Evolutionary conservation across 1,140 invertebrate genomes (phyloP).

Genomic region (Aphelenchoides avenae): DNA sequence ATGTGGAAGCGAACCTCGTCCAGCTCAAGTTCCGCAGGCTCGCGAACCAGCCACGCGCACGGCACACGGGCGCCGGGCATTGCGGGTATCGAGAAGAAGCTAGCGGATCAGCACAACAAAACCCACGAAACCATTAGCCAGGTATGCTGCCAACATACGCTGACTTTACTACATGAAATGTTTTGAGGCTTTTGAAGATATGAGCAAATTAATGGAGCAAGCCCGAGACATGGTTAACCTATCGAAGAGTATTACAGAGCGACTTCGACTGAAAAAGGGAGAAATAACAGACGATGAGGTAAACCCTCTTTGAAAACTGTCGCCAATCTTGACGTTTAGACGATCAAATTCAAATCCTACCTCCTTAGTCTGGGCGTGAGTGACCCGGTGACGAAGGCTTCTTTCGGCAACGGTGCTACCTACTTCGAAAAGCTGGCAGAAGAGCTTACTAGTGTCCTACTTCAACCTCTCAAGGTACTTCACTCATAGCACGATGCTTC

Average conservation of each 20-base stretch:
- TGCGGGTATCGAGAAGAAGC: conserved; percentile 85
- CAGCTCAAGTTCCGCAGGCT: conserved; percentile 49
- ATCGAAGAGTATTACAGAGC: conserved; percentile 83
- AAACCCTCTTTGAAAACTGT: conserved; percentile 14
- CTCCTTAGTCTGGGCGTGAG: conserved; percentile 85
- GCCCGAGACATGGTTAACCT: conserved; percentile 93
- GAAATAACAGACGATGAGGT: conserved; percentile 91
- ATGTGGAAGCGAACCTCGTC: conserved; percentile 61
- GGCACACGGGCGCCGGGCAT: conserved; percentile 67
- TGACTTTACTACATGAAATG: background rate
- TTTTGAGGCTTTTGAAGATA: conserved; percentile 85
- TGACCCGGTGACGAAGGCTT: conserved; percentile 85
- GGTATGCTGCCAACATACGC: too few relatives aligned
- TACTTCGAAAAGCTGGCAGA: conserved; percentile 81
- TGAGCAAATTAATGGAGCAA: conserved; percentile 86
- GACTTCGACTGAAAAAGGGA: conserved; percentile 88
- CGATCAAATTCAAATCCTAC: conserved; percentile 88
- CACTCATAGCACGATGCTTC: background rate
- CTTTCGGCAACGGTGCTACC: conserved; percentile 77
- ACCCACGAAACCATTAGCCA: conserved; percentile 79
- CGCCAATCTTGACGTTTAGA: conserved; percentile 61
- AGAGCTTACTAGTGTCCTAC: conserved; percentile 77
- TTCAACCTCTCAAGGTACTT: conserved; percentile 73
- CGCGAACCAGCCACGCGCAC: conserved; percentile 36
- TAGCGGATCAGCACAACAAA: conserved; percentile 80